A percentile compares a stretch with the other conserved stretches of the same genome.
Evolutionary conservation across 2,888 invertebrate genomes (phyloP).

Genomic region (Agrilus cyanescens): DNA sequence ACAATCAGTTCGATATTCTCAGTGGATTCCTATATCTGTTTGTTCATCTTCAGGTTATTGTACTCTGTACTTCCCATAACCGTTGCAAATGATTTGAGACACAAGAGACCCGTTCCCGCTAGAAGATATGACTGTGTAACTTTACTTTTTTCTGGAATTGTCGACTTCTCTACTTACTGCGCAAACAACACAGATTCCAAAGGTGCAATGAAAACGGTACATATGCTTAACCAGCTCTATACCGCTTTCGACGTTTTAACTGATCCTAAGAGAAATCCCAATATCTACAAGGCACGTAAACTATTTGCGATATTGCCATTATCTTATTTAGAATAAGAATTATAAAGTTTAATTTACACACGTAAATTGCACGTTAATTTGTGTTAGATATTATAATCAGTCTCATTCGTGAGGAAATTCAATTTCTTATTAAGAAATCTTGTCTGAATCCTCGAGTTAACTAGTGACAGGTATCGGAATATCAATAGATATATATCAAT

Average conservation of each 20-base stretch:
- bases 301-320: not conserved
- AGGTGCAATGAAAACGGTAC: conserved; percentile 92
- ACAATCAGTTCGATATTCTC: no score
- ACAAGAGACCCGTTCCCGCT: conserved; percentile 83
- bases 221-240: conserved; percentile 86
- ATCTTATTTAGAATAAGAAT: no score
- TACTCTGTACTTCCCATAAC: conserved; percentile 90
- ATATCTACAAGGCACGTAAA: conserved; percentile 76
- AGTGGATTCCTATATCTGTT: conserved; percentile 3
- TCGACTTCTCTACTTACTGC: conserved; percentile 85
- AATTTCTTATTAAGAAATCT: no score
- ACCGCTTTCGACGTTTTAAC: conserved; percentile 89
- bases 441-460: no score
- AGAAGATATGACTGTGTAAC: conserved; percentile 82
- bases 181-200: conserved; percentile 81
- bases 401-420: no score
- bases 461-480: no score
- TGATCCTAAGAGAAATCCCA: conserved; percentile 83
- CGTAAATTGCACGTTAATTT: no score
- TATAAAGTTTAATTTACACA: no score
- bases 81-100: conserved; percentile 89
- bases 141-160: conserved; percentile 86
- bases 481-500: no score
- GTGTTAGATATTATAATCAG: no score
- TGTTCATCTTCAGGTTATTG: conserved; percentile 52